Conservation (phyloP, 2,888 invertebrate genomes). For the Thysanoteuthis rhombus region DNA sequence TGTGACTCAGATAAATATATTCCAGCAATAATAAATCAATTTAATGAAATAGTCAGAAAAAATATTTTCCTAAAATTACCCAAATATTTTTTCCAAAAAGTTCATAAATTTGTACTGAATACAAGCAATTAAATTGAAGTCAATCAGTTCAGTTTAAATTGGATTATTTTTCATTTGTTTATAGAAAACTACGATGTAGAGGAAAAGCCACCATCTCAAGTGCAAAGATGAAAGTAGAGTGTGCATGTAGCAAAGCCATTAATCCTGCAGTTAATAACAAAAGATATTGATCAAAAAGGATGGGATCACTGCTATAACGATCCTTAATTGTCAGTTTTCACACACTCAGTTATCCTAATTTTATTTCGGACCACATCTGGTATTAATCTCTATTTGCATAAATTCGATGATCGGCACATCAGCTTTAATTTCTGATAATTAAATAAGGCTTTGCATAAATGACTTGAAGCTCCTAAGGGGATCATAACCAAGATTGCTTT, state of each 20-base stretch:
- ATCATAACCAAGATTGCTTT: neutral
- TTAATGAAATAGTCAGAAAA: too few species aligned
- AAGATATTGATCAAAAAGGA: neutral
- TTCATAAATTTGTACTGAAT: neutral
- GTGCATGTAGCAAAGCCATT: neutral
- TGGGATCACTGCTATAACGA: neutral
- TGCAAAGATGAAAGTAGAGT: neutral
- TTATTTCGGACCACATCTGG: neutral
- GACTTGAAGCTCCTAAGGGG: neutral
- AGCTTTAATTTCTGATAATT: neutral
- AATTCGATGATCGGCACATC: neutral
- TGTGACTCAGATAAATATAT: too few species aligned
- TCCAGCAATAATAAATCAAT: too few species aligned
- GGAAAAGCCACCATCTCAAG: neutral
- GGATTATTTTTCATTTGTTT: neutral
- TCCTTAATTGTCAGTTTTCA: neutral
- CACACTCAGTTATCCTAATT: neutral
- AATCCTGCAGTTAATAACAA: neutral
- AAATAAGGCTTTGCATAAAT: neutral
- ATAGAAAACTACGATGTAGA: neutral
- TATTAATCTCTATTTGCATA: neutral
- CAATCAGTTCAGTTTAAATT: neutral
- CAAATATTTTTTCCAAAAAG: too few species aligned
- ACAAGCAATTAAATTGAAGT: neutral
- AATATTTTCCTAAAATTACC: too few species aligned